Percentiles rank a stretch among this genome's conserved stretches.
phyloP scores from a whole-genome alignment of 1,140 invertebrate genomes.

The Contarinia nasturtii region DNA sequence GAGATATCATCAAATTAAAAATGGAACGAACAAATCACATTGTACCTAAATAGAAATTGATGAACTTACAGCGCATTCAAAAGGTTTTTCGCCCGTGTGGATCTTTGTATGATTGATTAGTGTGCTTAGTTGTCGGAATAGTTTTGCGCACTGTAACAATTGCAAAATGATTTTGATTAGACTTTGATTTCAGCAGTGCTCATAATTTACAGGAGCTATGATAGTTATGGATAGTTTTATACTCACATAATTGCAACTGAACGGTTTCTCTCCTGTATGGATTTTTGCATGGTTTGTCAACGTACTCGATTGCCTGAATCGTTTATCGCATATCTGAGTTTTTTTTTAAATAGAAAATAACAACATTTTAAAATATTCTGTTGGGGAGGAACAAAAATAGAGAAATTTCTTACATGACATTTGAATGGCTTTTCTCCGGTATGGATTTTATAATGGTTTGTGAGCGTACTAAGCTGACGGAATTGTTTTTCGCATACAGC shows the following conservation, averaged over 20 bases:
- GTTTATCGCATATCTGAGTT: conserved; percentile 23
- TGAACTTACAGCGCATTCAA: conserved; percentile 21
- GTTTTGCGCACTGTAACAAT: conserved; percentile 16
- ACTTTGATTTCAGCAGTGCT: too few relatives aligned
- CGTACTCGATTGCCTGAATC: conserved; percentile 23
- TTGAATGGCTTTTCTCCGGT: conserved; percentile 23
- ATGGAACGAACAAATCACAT: too few relatives aligned
- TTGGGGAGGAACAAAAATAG: too few relatives aligned
- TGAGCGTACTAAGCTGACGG: conserved; percentile 21
- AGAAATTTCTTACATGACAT: conserved; percentile 18
- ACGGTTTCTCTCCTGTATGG: conserved; percentile 22
- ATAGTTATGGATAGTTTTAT: too few relatives aligned
- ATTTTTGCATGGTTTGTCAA: conserved; percentile 26
- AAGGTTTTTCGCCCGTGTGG: conserved; percentile 20
- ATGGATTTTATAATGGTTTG: conserved; percentile 24
- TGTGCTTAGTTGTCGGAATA: conserved; percentile 21
- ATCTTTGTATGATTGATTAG: conserved; percentile 24
- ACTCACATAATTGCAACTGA: neutral
- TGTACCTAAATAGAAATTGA: too few relatives aligned
- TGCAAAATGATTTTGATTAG: too few relatives aligned
- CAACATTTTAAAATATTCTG: neutral
- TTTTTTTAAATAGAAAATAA: conserved; percentile 7
- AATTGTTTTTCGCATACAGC: conserved; percentile 23
- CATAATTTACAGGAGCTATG: too few relatives aligned
- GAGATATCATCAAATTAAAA: too few relatives aligned